Base-by-base conservation (phyloP, 2,888 invertebrate genomes). In the Caenorhabditis becei region DNA sequence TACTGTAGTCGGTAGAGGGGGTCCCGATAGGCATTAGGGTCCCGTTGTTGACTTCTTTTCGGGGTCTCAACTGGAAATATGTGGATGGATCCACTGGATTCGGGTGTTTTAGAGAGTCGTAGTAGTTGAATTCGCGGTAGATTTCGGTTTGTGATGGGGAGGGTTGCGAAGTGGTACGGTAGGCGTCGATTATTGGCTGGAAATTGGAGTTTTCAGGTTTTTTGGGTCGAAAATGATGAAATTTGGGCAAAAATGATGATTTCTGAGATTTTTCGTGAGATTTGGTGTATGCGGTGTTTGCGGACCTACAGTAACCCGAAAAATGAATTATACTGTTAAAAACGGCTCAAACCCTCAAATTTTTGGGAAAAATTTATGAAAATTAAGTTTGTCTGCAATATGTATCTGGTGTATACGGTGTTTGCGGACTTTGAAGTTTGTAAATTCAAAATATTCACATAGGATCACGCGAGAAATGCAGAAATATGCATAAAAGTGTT, bases 81-180 rank as follows among this genome's bases (percentile, higher is more conserved):
- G 59, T 51, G 23, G 37, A 28, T 4, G 58, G 62, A 28, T 69
- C 58, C 14, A 35, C 41, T 18, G 80, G 74, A 26, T 35, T 20
- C 5, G 59, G 51, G 49, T 80, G 74, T 69, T 80, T 80, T 53
- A 80, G 35, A 0, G 69, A 58, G 28, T 80, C 80, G 59, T 80
- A 80, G 26, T 80, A 58, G 35, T 69, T 80, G 67, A 80, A 80
- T 23, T 80, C 80, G 16, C 18, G 51, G 58, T 37, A 69, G 26
- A 26, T 24, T n/a, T n/a, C 18, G 1, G 54, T 23, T 44, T 66
- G 11, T 14, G 41, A 32, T 10, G 32, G 41, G 10, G 41, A 41
- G 2, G 20, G 47, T 4, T 18, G 18, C 7, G 71, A 14, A 7
- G 56, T 23, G 18, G 23, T 58, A 32, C 69, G 69, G 58, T 78